Evolutionary conservation across 2,888 invertebrate species (phyloP).

Genomic region (Mythimna albipuncta): DNA sequence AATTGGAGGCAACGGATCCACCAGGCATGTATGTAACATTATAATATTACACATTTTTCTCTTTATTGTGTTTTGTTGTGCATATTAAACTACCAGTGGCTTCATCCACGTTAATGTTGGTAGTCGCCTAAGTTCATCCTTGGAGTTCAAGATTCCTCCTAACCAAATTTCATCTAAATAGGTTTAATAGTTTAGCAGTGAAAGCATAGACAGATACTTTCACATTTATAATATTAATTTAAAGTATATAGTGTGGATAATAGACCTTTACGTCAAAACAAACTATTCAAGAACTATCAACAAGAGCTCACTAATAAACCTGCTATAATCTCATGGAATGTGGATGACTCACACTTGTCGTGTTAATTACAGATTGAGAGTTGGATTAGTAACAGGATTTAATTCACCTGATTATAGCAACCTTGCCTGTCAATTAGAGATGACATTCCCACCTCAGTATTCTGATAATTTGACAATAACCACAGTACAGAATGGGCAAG

Average conservation of each 20-base stretch:
- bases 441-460: conserved; percentile 64
- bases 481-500: conserved; percentile 67
- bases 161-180: no score
- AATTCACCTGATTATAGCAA: conserved; percentile 73
- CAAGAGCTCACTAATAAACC: conserved; percentile 25
- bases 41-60: neutral
- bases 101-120: no score
- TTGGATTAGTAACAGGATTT: conserved; percentile 72
- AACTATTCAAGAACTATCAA: conserved; percentile 9
- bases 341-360: conserved; percentile 7
- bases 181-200: no score
- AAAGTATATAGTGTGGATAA: neutral
- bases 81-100: neutral
- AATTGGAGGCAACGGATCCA: conserved; percentile 60
- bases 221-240: no score
- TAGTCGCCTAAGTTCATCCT: no score
- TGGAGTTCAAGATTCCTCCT: no score
- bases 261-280: neutral
- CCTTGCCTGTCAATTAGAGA: conserved; percentile 75
- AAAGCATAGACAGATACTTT: no score
- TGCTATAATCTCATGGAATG: conserved; percentile 13
- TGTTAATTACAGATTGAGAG: conserved; percentile 69
- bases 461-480: conserved; percentile 61
- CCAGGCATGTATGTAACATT: conserved; percentile 66
- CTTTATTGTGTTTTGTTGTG: neutral